These are phyloP conservation scores for Harpalus rufipes DNA, from an alignment of 2,888 invertebrate genomes.

Conservation along the genomic window DNA sequence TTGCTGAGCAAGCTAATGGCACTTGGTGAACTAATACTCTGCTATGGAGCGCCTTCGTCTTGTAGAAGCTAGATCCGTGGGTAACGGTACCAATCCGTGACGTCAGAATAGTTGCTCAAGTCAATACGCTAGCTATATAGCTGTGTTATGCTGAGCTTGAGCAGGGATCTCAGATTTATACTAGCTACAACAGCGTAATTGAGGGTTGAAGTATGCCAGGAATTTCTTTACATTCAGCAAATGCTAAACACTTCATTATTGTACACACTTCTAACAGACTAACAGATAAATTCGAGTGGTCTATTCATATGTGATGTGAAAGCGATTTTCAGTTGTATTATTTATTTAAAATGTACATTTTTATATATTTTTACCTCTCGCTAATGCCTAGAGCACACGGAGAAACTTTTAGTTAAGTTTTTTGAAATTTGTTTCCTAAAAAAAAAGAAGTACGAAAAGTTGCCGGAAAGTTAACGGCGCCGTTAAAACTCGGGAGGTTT, in stretches of 20 bases:
- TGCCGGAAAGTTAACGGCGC: too few species aligned
- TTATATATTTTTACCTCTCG: too few species aligned
- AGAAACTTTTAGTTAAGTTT: too few species aligned
- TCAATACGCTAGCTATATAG: background rate
- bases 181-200: background rate
- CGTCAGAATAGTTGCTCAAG: conserved; percentile 26
- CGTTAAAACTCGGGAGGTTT: too few species aligned
- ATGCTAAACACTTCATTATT: background rate
- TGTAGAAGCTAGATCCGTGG: background rate
- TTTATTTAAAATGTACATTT: too few species aligned
- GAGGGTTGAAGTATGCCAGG: background rate
- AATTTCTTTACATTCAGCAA: background rate
- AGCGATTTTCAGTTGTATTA: too few species aligned
- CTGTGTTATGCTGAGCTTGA: background rate
- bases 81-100: conserved; percentile 31
- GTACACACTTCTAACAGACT: background rate
- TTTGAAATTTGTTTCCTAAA: too few species aligned
- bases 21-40: conserved; percentile 5
- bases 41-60: background rate
- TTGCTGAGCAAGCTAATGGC: background rate
- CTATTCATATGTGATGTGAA: too few species aligned
- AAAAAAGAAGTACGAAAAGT: too few species aligned
- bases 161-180: background rate
- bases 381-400: too few species aligned
- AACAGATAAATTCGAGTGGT: too few species aligned